These are phyloP conservation scores for Lytechinus pictus DNA, from an alignment of 35 echinoderm and acorn worm species.

Conservation along the genomic window DNA sequence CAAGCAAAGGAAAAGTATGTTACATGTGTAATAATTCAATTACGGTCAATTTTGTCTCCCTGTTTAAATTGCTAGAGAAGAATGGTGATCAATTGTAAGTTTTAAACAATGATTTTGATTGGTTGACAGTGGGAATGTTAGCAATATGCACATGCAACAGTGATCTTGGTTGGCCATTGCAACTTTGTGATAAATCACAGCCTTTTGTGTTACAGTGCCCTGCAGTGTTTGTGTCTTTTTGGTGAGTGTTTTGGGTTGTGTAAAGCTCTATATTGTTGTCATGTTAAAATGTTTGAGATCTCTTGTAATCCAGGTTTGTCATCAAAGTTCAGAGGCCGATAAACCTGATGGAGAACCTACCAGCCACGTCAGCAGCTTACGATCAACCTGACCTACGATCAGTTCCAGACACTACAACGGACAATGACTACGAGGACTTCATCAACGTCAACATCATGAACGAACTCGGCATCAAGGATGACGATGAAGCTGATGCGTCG, in stretches of 20 bases:
- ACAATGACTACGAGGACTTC: conserved; percentile 97
- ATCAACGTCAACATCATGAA: conserved; percentile 81
- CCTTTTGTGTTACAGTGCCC: no score
- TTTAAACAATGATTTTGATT: no score
- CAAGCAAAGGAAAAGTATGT: conserved; percentile 93
- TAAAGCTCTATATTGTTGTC: no score
- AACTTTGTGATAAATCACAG: no score
- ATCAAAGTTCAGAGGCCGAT: conserved; percentile 85
- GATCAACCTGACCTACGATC: conserved; percentile 21
- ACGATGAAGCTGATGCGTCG: conserved; percentile 36
- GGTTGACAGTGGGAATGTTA: no score
- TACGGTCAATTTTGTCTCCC: no score
- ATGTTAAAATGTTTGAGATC: not conserved
- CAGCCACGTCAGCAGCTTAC: conserved; percentile 9
- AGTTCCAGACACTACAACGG: conserved; percentile 57
- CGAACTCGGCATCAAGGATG: conserved; percentile 60
- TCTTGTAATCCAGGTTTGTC: conserved; percentile 49
- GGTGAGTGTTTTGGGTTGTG: no score
- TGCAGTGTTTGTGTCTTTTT: no score
- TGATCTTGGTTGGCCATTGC: no score
- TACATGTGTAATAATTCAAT: not conserved
- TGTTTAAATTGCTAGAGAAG: no score
- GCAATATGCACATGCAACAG: no score
- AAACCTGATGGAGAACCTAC: conserved; percentile 36
- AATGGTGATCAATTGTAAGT: no score